Percentiles rank a stretch among this genome's conserved stretches.
Conservation (phyloP, 2,113 vertebrate genomes). For the Chionis minor region DNA sequence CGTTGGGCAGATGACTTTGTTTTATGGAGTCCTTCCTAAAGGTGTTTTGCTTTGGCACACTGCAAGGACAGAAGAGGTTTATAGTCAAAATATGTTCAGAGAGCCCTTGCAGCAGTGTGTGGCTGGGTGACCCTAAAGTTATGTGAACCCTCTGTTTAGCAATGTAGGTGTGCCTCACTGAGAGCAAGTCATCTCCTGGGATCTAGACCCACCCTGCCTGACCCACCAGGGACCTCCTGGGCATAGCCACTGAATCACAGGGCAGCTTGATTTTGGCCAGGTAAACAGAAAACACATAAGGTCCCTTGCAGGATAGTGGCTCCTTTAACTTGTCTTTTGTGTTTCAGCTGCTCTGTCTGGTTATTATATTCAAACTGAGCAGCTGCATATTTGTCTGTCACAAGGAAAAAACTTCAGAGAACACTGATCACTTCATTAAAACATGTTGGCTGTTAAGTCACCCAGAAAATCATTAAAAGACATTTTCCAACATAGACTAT, state of each 20-base stretch:
- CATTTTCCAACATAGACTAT: neutral
- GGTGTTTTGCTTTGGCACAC: neutral
- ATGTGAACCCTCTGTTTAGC: neutral
- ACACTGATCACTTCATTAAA: neutral
- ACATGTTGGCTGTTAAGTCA: neutral
- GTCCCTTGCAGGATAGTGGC: neutral
- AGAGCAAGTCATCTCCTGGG: neutral
- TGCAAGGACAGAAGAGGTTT: neutral
- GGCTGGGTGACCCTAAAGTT: neutral
- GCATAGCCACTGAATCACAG: neutral
- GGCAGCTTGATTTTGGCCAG: neutral
- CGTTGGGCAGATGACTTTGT: rapidly evolving
- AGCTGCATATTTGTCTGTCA: neutral
- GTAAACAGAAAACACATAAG: neutral
- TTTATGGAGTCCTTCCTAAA: neutral
- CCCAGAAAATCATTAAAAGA: neutral
- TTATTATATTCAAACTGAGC: neutral
- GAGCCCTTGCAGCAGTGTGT: neutral
- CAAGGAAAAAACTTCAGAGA: neutral
- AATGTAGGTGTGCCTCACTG: neutral
- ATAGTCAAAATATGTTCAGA: neutral
- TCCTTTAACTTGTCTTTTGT: neutral
- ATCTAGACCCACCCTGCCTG: neutral
- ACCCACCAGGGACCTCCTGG: neutral
- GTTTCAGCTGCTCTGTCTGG: neutral